Conservation (phyloP, 1,140 invertebrate genomes). For the Apis cerana region DNA sequence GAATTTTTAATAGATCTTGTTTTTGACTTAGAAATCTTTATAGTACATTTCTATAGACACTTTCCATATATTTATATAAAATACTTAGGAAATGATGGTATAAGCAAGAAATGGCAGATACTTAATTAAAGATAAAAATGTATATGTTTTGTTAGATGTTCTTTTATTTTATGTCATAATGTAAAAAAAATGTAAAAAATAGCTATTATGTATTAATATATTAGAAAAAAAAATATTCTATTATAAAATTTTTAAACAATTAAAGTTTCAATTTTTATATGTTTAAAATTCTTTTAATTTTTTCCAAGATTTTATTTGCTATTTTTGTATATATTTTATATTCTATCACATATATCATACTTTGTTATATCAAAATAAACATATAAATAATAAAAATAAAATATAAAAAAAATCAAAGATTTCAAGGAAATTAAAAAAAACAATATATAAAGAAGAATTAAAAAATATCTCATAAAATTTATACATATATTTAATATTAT, state of each 20-base stretch:
- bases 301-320: background rate
- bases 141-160: background rate
- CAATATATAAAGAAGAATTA: background rate
- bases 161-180: constrained; percentile 2
- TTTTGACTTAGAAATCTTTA: constrained; percentile 17
- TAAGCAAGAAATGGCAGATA: constrained; percentile 41
- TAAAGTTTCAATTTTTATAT: background rate
- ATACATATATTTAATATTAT: background rate
- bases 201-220: background rate
- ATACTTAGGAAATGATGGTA: constrained; percentile 46
- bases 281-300: background rate
- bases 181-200: background rate
- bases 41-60: constrained; percentile 28
- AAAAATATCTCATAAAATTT: background rate
- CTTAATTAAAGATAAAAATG: constrained; percentile 2
- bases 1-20: constrained; percentile 7
- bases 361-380: background rate
- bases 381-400: background rate
- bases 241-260: background rate
- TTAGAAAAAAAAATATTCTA: background rate
- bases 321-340: background rate
- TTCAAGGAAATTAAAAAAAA: background rate
- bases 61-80: constrained; percentile 16
- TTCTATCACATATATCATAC: background rate
- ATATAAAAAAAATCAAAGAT: background rate